Conservation (phyloP, 2,113 vertebrate species). For the Todiramphus chloris region DNA sequence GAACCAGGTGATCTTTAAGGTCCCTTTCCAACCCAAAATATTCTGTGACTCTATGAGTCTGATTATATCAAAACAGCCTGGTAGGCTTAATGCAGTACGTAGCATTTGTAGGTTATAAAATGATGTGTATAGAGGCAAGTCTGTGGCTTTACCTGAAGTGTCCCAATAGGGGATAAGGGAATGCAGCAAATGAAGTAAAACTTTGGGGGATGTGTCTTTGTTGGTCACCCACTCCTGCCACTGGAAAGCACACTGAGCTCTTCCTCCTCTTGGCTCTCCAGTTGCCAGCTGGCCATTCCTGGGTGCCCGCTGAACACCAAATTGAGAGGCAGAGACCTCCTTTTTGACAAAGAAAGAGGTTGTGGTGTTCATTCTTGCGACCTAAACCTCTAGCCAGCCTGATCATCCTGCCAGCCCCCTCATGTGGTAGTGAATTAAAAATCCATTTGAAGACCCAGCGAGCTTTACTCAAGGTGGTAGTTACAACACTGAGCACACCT, state of each 20-base stretch:
- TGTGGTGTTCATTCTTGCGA: neutral
- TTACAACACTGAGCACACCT: conserved; percentile 7
- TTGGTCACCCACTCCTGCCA: neutral
- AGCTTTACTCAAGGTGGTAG: conserved; percentile 25
- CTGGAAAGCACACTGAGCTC: neutral
- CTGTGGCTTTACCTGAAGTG: neutral
- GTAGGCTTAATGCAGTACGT: neutral
- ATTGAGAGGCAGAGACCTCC: neutral
- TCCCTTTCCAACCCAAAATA: no score
- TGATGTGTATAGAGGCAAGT: neutral
- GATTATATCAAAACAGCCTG: neutral
- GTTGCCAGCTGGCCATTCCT: neutral
- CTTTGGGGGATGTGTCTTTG: neutral
- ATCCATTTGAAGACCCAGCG: neutral
- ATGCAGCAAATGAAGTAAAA: neutral
- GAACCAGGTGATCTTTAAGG: no score
- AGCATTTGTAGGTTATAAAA: neutral
- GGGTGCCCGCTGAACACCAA: neutral
- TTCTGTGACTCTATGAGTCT: no score
- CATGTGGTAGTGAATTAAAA: neutral
- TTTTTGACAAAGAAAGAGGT: neutral
- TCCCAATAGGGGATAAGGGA: neutral
- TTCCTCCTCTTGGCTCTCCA: neutral
- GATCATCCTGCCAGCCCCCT: neutral
- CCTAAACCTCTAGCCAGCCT: neutral